These are phyloP conservation scores for Ploceus nigricollis DNA, from an alignment of 2,113 vertebrate genomes.

Conservation along the genomic window DNA sequence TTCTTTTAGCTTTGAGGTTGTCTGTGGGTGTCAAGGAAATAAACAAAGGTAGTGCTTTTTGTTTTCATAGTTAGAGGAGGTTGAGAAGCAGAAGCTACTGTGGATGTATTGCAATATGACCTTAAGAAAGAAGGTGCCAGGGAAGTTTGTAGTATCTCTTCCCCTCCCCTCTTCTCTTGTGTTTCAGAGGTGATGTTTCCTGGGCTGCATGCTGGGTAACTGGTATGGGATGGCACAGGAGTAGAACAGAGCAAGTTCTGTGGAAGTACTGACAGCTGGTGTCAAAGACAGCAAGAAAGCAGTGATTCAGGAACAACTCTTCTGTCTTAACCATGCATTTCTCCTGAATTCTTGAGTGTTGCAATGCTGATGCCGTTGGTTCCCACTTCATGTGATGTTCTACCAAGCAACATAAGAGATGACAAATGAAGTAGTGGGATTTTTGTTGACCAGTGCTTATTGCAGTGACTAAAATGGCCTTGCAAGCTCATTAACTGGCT, in stretches of 20 bases:
- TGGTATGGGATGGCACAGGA: neutral
- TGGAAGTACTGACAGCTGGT: neutral
- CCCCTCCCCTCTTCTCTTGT: rapidly evolving
- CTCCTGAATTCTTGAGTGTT: neutral
- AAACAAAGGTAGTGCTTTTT: neutral
- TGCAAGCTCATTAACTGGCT: neutral
- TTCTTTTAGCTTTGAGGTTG: neutral
- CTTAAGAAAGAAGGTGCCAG: neutral
- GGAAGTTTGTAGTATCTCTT: neutral
- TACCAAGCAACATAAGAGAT: neutral
- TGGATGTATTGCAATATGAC: neutral
- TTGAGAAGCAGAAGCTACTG: neutral
- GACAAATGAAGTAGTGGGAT: neutral
- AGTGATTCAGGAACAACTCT: neutral
- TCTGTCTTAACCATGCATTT: neutral
- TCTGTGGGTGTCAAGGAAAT: neutral
- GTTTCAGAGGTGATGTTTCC: neutral
- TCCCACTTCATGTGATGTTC: neutral
- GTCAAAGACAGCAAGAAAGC: neutral
- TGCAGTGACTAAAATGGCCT: neutral
- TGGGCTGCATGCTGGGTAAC: neutral
- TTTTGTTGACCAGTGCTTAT: neutral
- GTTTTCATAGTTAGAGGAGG: neutral
- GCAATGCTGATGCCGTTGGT: neutral
- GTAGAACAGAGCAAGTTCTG: neutral